Evolutionary conservation across 2,888 invertebrate species (phyloP), one percentile per base, ranked within the genome.

Genomic region (Myathropa florea): DNA sequence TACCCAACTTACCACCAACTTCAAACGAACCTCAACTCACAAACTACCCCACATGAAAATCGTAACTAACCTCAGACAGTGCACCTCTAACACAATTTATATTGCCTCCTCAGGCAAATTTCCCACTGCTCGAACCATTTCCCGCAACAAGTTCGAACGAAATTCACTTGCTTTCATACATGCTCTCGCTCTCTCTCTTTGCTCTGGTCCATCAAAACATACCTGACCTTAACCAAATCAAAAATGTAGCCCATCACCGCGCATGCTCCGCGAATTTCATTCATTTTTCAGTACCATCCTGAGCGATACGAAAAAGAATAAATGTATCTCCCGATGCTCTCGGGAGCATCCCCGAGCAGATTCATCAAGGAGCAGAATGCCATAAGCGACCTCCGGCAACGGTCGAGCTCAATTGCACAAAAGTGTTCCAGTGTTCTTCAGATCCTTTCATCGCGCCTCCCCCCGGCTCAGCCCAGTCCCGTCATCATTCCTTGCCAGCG

Each of bases 301-400:
- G 24, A 63, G 68, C 3, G 64, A n/a, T 0, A 53, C 3, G 4
- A 6, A 26, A 26, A 26, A 30, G 23, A 60, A 57, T 12, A 60
- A 28, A 57, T 24, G 24, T 57, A 57, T 57, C 24, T 75, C 83
- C 6, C 46, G 46, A 46, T 46, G 46, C 46, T 83, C 78, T 36
- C 61, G 59, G 78, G 78, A 83, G 75, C 83, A 86, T 83, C 86
- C 83, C 46, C 65, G 57, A 86, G 83, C 83, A 83, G 70, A 86
- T 86, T 86, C 83, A 83, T 83, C 86, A 86, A 86, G 82, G 46
- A 79, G 70, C 78, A 83, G 82, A 82, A 83, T 83, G 82, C 65
- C 75, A 83, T 33, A 67, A 67, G 83, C 82, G 75, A 86, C 86
- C 83, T 86, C 78, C 75, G 83, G 83, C 86, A 55, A 79, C 78